Evolutionary conservation across 2,113 vertebrate species (phyloP), one percentile per base, ranked within the genome.

Genomic region (Gymnarchus niloticus): DNA sequence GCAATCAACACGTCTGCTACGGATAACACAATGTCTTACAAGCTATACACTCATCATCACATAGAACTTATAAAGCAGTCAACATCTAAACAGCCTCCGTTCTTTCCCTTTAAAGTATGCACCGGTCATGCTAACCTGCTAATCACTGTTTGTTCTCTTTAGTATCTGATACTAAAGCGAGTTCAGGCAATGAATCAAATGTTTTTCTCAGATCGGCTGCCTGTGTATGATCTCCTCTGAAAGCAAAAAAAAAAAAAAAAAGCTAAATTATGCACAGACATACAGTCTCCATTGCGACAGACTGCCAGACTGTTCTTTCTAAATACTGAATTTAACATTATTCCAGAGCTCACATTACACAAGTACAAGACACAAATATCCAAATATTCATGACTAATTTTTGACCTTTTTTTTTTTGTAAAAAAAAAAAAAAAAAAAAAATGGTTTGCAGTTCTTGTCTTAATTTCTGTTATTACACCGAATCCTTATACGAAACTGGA

Each of bases 301-400:
- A 88, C 88, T 88, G 77, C 59, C 83, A 83, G 87, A 82, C 82
- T 59, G 54, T 83, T 86, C 85, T 82, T 87, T 89, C 87, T 85
- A 87, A 91, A 89, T 49, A 85, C 88, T 54, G 59, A 87, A 84
- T 89, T 89, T 86, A 89, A 80, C 56, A 85, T 90, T 88, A 89
- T 88, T 88, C 87, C 87, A 78, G 85, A 83, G 88, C 88, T 91
- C 88, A 88, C 81, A 85, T 91, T 91, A 88, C 90, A 88, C 76
- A 77, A 80, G 88, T 81, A 88, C 85, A 85, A 86, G 87, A 87
- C 87, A 83, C 86, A 87, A 90, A 88, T 69, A 86, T 86, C 83
- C 87, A 87, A 87, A 88, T 87, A 86, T 88, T 90, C 87, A 87
- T 87, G 85, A 86, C 85, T 46, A 33, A 86, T 87, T 81, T 83